Base-by-base conservation (phyloP, 2,113 vertebrate genomes). In the Hymenochirus boettgeri region DNA sequence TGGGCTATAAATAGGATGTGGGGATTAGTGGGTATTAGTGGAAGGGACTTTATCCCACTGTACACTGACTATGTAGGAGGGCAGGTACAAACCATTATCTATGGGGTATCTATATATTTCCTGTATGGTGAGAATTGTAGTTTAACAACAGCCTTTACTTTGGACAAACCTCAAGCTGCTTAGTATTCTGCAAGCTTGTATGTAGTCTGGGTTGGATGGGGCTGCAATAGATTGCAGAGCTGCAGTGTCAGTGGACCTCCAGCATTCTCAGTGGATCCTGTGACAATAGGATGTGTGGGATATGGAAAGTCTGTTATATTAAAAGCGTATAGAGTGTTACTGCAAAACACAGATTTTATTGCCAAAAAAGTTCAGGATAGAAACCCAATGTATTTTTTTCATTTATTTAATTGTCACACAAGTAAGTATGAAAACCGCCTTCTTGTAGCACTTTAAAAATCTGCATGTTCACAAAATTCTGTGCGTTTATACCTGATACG, bases 121-220 rank as follows among this genome's bases (percentile, higher is more conserved):
- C 2, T 4, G 37, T 15, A 42, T 42, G 39, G 5, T 17, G 15
- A 2, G 15, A 15, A 1, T 11, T 42, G 13, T 42, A 4, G 4
- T 10, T n/a, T 10, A 17, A 17, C 15, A 6, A 3, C 39, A 42
- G n/a, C 39, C n/a, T 15, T n/a, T 17, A n/a, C 13, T 17, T 18
- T 3, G 2, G 2, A 17, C 1, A 17, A n/a, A 7, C 17, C n/a
- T 19, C 47, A 54, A 19, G 22, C 23, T 51, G 24, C 26, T 52
- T 59, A 51, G 29, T 51, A 58, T 31, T 39, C 45, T 51, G 10
- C 17, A 21, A 18, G 15, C 46, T 50, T 51, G 8, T 33, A 25
- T 26, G 10, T 42, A 23, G 9, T 46, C 26, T 35, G 37, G 7
- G 27, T 24, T 25, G 12, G 8, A 23, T 17, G 4, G 64, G 55